Evolutionary conservation across 2,888 invertebrate species (phyloP).

Genomic region (Sinodicranocentrus sp.): DNA sequence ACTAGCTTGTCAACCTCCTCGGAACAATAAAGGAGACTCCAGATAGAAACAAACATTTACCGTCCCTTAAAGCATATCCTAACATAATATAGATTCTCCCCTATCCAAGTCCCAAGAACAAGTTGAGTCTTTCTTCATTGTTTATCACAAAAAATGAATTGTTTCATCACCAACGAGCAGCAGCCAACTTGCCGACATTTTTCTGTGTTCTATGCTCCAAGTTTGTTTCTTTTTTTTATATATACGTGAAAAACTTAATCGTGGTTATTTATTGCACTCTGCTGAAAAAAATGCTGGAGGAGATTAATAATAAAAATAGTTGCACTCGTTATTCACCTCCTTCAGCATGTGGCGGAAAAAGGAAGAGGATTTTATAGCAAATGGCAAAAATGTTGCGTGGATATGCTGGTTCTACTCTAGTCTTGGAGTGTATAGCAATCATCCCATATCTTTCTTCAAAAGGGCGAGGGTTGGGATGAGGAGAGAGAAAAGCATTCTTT

Average conservation of each 20-base stretch:
- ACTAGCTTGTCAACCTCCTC: too few relatives aligned
- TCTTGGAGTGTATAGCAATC: conserved; percentile 1
- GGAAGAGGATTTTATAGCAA: conserved; percentile 35
- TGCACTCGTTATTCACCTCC: conserved; percentile 66
- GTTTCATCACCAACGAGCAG: background rate
- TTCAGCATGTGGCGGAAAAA: conserved; percentile 39
- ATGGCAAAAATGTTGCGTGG: conserved; percentile 42
- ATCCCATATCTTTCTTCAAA: background rate
- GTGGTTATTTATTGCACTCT: conserved; percentile 60
- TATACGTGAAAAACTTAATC: conserved; percentile 46
- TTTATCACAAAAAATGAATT: conserved; percentile 21
- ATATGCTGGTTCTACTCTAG: background rate
- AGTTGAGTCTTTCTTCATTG: background rate
- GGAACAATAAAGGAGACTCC: too few relatives aligned
- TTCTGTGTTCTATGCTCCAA: too few relatives aligned
- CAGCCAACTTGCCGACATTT: background rate
- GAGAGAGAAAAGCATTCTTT: conserved; percentile 54
- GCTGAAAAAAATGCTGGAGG: conserved; percentile 57
- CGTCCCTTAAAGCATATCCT: too few relatives aligned
- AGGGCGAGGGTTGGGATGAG: conserved; percentile 27
- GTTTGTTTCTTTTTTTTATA: background rate
- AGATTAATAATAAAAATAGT: conserved; percentile 69
- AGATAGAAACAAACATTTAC: too few relatives aligned
- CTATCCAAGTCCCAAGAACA: too few relatives aligned
- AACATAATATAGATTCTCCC: too few relatives aligned